phyloP scores from a whole-genome alignment of 2,797 vertebrate species.

The Premnoplex brunnescens region DNA sequence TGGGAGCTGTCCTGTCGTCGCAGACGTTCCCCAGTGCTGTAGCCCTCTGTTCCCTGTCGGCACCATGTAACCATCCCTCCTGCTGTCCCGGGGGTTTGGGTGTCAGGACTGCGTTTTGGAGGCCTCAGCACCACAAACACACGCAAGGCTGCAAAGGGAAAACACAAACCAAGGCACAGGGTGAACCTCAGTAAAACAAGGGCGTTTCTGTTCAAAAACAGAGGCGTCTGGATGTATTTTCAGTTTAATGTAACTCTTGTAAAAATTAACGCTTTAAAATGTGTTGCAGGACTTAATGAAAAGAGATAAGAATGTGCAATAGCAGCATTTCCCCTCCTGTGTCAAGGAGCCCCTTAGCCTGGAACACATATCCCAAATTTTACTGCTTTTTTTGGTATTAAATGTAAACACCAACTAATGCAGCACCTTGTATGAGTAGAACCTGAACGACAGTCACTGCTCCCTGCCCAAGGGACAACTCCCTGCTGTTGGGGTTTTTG shows the following conservation, averaged over 20 bases:
- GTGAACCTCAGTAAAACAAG: background rate
- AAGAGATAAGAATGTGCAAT: background rate
- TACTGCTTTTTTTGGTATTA: background rate
- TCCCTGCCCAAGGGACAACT: background rate
- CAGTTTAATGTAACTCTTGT: background rate
- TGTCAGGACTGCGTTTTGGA: background rate
- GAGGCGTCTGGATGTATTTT: background rate
- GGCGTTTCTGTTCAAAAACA: background rate
- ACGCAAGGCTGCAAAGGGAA: background rate
- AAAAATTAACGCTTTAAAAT: background rate
- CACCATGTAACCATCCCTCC: background rate
- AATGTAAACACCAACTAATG: background rate
- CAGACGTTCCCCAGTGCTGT: background rate
- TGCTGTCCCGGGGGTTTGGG: background rate
- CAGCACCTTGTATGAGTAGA: background rate
- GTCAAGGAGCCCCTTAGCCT: background rate
- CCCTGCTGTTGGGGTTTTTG: background rate
- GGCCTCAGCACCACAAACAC: background rate
- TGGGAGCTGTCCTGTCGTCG: background rate
- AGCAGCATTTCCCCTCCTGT: background rate
- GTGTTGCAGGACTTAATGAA: background rate
- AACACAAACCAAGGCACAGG: background rate
- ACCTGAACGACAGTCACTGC: background rate
- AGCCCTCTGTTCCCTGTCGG: background rate
- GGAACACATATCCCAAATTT: rapidly evolving